Percentiles rank a stretch among this genome's conserved stretches.
Conservation (phyloP, 2,888 invertebrate genomes). For the Limnephilus lunatus region DNA sequence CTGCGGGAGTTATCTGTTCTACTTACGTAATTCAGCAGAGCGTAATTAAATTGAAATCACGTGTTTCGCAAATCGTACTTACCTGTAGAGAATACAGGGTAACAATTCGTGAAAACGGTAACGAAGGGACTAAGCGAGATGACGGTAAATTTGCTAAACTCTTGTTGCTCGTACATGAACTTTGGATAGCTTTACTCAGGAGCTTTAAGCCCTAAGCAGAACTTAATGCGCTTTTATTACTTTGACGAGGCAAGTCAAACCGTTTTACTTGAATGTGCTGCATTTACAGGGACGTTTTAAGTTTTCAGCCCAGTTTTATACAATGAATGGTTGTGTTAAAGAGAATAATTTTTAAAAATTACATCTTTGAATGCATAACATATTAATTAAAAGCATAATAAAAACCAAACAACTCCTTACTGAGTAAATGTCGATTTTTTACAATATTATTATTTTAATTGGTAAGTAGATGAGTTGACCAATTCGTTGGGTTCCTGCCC, state of each 20-base stretch:
- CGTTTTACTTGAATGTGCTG: not conserved
- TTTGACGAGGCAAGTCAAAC: not conserved
- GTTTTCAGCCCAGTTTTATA: not conserved
- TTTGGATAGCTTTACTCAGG: slow-evolving; percentile 9
- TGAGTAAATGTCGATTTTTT: too few relatives aligned
- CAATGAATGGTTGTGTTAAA: not conserved
- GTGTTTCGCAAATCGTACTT: not conserved
- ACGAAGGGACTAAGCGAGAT: not conserved
- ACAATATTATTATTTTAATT: too few relatives aligned
- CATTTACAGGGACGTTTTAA: not conserved
- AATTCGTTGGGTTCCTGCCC: too few relatives aligned
- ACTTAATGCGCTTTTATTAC: slow-evolving; percentile 13
- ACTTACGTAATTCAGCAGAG: not conserved
- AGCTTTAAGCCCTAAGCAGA: not conserved
- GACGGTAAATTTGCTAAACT: not conserved
- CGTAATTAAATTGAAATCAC: not conserved
- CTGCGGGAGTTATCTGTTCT: not conserved
- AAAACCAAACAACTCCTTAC: not conserved
- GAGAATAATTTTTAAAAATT: not conserved
- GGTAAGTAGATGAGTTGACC: too few relatives aligned
- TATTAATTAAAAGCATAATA: not conserved
- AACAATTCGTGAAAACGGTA: not conserved
- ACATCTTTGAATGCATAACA: not conserved
- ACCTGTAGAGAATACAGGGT: not conserved
- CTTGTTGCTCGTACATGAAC: slow-evolving; percentile 6